Evolutionary conservation across 2,113 vertebrate species (phyloP).

Genomic region (Bungarus multicinctus): DNA sequence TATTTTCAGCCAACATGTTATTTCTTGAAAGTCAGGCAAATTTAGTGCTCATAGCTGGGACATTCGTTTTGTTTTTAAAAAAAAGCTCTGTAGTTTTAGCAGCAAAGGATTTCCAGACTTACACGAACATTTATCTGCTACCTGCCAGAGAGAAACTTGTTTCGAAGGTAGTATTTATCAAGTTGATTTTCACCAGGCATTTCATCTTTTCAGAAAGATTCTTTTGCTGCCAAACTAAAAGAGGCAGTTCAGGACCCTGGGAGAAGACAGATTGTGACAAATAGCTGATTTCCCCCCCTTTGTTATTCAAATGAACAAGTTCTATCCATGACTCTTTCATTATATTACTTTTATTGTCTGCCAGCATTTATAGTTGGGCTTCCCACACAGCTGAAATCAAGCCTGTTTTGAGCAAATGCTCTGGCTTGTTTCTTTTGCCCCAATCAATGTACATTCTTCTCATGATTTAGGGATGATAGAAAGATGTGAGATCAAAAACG

Average conservation of each 20-base stretch:
- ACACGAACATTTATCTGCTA: not conserved
- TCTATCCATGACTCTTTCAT: not conserved
- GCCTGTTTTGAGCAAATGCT: not conserved
- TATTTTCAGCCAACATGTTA: not conserved
- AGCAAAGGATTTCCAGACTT: not conserved
- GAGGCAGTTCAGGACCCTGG: not conserved
- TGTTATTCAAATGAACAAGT: constrained; percentile 7
- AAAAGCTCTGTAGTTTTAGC: not conserved
- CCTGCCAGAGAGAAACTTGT: not conserved
- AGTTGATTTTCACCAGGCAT: not conserved
- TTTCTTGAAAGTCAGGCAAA: not conserved
- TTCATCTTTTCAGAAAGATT: constrained; percentile 8
- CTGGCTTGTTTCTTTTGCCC: not conserved
- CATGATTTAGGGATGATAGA: not conserved
- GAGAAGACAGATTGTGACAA: not conserved
- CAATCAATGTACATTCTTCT: not conserved
- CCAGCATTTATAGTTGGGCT: not conserved
- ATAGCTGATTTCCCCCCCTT: not conserved
- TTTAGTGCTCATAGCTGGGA: not conserved
- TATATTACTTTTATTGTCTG: not conserved
- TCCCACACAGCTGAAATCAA: not conserved
- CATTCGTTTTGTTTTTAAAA: not conserved
- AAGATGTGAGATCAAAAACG: not conserved
- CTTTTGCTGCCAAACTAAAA: not conserved
- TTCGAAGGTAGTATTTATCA: not conserved